A percentile compares a stretch with the other conserved stretches of the same genome.
These are phyloP conservation scores for Meteorus colon DNA, from an alignment of 2,888 invertebrate genomes.

Conservation along the genomic window DNA sequence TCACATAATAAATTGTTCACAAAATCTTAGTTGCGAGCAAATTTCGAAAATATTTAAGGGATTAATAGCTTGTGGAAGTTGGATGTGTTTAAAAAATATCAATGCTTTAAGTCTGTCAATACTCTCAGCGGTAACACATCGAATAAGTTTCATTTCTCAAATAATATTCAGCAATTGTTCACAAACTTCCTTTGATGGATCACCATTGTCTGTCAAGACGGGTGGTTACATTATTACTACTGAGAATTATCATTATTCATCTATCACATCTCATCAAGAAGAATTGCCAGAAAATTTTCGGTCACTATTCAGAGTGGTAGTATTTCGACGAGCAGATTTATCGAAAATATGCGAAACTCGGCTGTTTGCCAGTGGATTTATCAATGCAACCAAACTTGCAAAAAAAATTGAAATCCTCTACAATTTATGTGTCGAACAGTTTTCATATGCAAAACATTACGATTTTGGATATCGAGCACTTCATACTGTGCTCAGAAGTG, in stretches of 20 bases:
- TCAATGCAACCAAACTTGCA: constrained; percentile 74
- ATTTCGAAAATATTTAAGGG: constrained; percentile 75
- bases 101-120: constrained; percentile 75
- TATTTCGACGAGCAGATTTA: constrained; percentile 78
- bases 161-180: constrained; percentile 72
- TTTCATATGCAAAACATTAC: constrained; percentile 75
- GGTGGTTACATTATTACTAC: constrained; percentile 79
- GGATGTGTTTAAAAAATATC: constrained; percentile 79
- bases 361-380: constrained; percentile 77
- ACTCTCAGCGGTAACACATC: constrained; percentile 76
- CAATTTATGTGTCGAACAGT: constrained; percentile 75
- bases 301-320: constrained; percentile 77
- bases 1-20: constrained; percentile 77
- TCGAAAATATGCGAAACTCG: constrained; percentile 77
- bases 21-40: constrained; percentile 61
- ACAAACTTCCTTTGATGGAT: constrained; percentile 75
- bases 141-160: constrained; percentile 74
- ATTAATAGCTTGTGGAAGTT: constrained; percentile 76
- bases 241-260: constrained; percentile 74
- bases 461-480: constrained; percentile 77
- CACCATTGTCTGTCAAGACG: constrained; percentile 76
- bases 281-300: constrained; percentile 78
- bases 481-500: constrained; percentile 76
- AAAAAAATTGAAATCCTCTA: constrained; percentile 76
- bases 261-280: constrained; percentile 72